A percentile compares a stretch with the other conserved stretches of the same genome.
phyloP scores from a whole-genome alignment of 1,140 invertebrate species.

The Drosophila seguyi region DNA sequence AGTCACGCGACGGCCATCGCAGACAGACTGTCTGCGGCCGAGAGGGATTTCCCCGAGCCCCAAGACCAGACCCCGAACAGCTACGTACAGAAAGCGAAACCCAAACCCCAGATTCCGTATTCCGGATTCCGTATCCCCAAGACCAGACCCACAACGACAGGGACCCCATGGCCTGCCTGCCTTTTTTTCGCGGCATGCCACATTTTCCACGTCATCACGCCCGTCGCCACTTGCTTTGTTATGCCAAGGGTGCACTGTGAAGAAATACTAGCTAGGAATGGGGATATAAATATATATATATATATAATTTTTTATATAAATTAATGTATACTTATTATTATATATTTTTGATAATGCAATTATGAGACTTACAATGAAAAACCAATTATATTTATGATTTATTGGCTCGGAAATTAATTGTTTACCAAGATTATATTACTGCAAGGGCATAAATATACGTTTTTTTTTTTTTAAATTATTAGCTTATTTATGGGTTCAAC shows the following conservation, averaged over 20 bases:
- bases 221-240: conserved; percentile 58
- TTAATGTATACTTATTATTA: too few relatives aligned
- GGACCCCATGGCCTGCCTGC: conserved; percentile 4
- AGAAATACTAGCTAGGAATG: neutral
- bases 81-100: conserved; percentile 2
- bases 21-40: conserved; percentile 73
- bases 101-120: conserved; percentile 15
- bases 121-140: conserved; percentile 4
- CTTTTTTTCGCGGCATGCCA: conserved; percentile 44
- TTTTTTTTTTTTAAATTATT: too few relatives aligned
- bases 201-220: conserved; percentile 79
- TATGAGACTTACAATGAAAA: too few relatives aligned
- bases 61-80: neutral
- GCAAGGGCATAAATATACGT: too few relatives aligned
- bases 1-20: conserved; percentile 63
- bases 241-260: conserved; percentile 35
- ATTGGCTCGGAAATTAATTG: too few relatives aligned
- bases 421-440: too few relatives aligned
- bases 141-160: neutral
- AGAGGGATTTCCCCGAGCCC: conserved; percentile 31
- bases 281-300: too few relatives aligned
- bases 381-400: too few relatives aligned
- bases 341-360: too few relatives aligned
- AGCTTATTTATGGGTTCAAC: too few relatives aligned
- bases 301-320: too few relatives aligned